phyloP scores from a whole-genome alignment of 2,113 vertebrate genomes.

The Pavo muticus region DNA sequence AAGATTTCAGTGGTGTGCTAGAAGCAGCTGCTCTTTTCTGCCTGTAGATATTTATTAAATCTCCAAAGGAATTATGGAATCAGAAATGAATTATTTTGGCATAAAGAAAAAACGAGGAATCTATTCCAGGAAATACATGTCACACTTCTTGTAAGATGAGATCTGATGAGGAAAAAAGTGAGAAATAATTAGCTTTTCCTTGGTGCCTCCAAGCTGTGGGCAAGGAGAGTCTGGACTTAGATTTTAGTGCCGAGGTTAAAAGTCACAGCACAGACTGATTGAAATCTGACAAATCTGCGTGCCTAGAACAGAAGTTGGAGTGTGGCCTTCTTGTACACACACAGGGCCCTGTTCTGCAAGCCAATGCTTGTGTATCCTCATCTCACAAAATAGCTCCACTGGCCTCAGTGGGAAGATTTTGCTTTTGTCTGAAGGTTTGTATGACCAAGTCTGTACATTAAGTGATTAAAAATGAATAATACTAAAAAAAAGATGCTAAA shows the following conservation, averaged over 20 bases:
- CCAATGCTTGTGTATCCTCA: neutral
- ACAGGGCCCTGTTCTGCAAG: neutral
- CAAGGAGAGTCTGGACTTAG: conserved; percentile 29
- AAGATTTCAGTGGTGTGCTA: neutral
- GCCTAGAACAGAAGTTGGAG: neutral
- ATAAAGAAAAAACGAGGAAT: conserved; percentile 14
- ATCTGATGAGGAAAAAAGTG: neutral
- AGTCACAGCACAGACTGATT: neutral
- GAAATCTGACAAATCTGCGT: conserved; percentile 37
- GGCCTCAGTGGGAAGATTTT: neutral
- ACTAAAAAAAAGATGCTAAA: neutral
- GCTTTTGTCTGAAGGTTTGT: neutral
- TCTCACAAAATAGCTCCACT: neutral
- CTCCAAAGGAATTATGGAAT: conserved; percentile 29
- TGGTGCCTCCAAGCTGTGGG: conserved; percentile 13
- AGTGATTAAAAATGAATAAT: neutral
- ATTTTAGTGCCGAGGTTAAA: conserved; percentile 52
- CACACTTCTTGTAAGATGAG: conserved; percentile 8
- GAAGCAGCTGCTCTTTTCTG: conserved; percentile 16
- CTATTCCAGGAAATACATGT: conserved; percentile 15
- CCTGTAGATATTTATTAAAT: conserved; percentile 29
- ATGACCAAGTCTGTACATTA: neutral
- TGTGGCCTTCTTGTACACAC: neutral
- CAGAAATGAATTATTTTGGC: conserved; percentile 44
- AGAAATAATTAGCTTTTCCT: conserved; percentile 34